A percentile compares a stretch with the other conserved stretches of the same genome.
Evolutionary conservation across 2,113 vertebrate species (phyloP).

Genomic region (Pelusios castaneus): DNA sequence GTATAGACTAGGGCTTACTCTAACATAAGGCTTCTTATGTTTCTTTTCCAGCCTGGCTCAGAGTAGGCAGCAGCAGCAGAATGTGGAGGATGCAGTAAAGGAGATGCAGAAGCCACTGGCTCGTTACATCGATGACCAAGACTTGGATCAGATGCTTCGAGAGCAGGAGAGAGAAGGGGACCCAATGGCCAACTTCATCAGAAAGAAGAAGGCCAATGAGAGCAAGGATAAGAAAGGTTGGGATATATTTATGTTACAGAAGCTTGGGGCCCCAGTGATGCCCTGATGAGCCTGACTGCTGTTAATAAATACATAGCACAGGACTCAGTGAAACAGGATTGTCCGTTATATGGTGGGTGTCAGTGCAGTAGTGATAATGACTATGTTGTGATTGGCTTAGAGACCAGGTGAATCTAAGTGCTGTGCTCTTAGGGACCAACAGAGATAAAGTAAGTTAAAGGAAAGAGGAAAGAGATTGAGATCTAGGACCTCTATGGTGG

Average conservation of each 20-base stretch:
- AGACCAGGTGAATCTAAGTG: neutral
- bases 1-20: no score
- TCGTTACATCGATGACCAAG: conserved; percentile 89
- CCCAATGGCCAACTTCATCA: conserved; percentile 93
- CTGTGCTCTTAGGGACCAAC: fast-evolving
- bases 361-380: fast-evolving
- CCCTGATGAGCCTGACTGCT: neutral
- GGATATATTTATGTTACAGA: fast-evolving
- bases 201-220: conserved; percentile 87
- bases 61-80: conserved; percentile 89
- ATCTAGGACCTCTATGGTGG: no score
- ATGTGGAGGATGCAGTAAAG: conserved; percentile 85
- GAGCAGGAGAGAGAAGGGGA: conserved; percentile 95
- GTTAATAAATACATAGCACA: fast-evolving
- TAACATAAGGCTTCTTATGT: neutral
- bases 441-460: fast-evolving
- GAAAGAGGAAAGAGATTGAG: no score
- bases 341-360: fast-evolving
- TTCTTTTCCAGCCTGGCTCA: conserved; percentile 84
- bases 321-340: neutral
- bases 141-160: conserved; percentile 92
- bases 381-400: neutral
- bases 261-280: neutral
- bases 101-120: conserved; percentile 95
- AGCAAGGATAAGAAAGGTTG: conserved; percentile 82